These are phyloP conservation scores for Tapera naevia DNA, from an alignment of 2,797 vertebrate species.

Conservation along the genomic window DNA sequence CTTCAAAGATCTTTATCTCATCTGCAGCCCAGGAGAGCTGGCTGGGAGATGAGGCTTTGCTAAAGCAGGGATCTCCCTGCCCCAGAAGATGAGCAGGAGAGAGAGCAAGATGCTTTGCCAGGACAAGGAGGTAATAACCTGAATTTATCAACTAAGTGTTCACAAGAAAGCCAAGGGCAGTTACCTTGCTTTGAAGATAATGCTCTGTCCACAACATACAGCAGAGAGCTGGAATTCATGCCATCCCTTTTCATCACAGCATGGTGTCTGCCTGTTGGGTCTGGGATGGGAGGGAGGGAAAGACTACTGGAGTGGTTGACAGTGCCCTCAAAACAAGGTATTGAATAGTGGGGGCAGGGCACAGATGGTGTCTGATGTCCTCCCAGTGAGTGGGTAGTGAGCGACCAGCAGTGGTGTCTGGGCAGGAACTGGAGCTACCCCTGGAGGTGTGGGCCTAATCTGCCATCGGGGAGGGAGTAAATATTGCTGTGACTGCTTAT, in stretches of 20 bases:
- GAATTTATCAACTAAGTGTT: background rate
- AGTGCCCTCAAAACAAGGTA: background rate
- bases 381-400: background rate
- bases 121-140: background rate
- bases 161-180: background rate
- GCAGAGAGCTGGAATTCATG: background rate
- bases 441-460: background rate
- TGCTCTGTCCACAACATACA: background rate
- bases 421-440: background rate
- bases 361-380: background rate
- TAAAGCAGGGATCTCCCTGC: background rate
- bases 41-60: background rate
- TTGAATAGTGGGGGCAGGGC: background rate
- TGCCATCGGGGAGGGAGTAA: background rate
- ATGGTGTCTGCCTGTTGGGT: background rate
- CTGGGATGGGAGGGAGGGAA: background rate
- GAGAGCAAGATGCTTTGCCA: background rate
- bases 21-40: background rate
- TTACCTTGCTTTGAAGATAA: background rate
- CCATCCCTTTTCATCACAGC: background rate
- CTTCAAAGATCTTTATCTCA: conserved; percentile 44
- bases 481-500: background rate
- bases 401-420: fast-evolving
- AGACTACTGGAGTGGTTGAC: background rate
- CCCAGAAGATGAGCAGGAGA: background rate